These are phyloP conservation scores for Wasmannia auropunctata DNA, from an alignment of 1,140 invertebrate genomes.

Conservation along the genomic window DNA sequence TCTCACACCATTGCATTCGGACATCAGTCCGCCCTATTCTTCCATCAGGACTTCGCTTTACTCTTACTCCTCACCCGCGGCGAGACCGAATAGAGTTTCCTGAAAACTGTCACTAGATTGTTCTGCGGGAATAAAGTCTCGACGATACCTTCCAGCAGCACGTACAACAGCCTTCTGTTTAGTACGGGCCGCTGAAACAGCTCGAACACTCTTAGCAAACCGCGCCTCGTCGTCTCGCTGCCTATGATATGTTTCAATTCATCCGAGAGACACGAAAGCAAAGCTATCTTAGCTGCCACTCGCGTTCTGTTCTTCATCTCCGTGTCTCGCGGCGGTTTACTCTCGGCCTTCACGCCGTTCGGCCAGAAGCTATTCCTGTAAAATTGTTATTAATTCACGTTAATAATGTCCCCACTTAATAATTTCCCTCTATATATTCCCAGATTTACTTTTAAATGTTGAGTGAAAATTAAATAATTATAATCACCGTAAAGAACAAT, in stretches of 20 bases:
- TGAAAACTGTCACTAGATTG: constrained; percentile 88
- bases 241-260: constrained; percentile 97
- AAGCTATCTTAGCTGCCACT: constrained; percentile 93
- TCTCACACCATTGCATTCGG: constrained; percentile 19
- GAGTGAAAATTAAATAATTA: not conserved
- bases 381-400: constrained; percentile 37
- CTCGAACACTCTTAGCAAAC: constrained; percentile 95
- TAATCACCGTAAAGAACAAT: not conserved
- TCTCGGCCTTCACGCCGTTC: constrained; percentile 88
- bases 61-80: constrained; percentile 80
- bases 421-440: too few relatives aligned
- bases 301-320: constrained; percentile 92
- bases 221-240: constrained; percentile 94
- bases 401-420: too few relatives aligned
- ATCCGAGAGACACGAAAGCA: constrained; percentile 92
- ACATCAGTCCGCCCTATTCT: constrained; percentile 3
- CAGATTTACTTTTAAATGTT: too few relatives aligned
- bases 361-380: constrained; percentile 93
- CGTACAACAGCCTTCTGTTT: constrained; percentile 94
- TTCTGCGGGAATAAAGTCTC: constrained; percentile 92
- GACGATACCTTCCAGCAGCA: constrained; percentile 94
- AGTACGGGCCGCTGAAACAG: constrained; percentile 94
- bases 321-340: constrained; percentile 88
- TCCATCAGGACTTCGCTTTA: constrained; percentile 77
- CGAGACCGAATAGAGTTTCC: constrained; percentile 88